Conservation (phyloP, 1,140 invertebrate genomes). For the Frieseomelitta varia region DNA sequence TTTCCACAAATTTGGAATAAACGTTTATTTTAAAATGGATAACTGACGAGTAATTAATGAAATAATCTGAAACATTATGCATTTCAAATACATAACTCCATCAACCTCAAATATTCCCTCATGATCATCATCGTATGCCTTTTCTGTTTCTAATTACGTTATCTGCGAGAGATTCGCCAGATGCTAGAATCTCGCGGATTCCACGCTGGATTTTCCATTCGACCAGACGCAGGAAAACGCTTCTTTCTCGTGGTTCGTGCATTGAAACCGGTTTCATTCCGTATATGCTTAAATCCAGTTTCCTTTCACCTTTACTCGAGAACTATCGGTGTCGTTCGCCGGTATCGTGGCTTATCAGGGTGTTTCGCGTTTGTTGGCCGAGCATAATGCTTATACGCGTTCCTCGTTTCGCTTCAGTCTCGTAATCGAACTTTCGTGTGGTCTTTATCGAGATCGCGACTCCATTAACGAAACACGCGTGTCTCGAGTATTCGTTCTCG, state of each 20-base stretch:
- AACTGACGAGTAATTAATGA: too few species aligned
- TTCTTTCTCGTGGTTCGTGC: not conserved
- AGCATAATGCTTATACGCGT: conserved; percentile 5
- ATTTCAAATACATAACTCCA: not conserved
- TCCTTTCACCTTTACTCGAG: conserved; percentile 62
- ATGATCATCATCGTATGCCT: not conserved
- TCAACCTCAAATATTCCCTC: not conserved
- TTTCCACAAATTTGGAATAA: too few species aligned
- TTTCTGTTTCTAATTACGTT: not conserved
- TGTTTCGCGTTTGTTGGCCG: conserved; percentile 15
- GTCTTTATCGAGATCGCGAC: conserved; percentile 14
- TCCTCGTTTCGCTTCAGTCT: not conserved
- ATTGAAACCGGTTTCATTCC: conserved; percentile 59
- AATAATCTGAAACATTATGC: too few species aligned
- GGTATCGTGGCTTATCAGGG: conserved; percentile 31
- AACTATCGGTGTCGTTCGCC: conserved; percentile 48
- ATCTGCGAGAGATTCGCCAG: not conserved
- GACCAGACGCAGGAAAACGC: conserved; percentile 14
- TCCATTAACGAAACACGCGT: conserved; percentile 11
- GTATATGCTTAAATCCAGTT: conserved; percentile 55
- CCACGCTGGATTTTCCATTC: not conserved
- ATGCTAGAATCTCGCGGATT: not conserved
- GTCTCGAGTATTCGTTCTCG: not conserved
- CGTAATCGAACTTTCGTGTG: conserved; percentile 20
- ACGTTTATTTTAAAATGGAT: not conserved